These are phyloP conservation scores for Porites divaricata DNA, from an alignment of 92 coral and sea anemone genomes.

Conservation along the genomic window DNA sequence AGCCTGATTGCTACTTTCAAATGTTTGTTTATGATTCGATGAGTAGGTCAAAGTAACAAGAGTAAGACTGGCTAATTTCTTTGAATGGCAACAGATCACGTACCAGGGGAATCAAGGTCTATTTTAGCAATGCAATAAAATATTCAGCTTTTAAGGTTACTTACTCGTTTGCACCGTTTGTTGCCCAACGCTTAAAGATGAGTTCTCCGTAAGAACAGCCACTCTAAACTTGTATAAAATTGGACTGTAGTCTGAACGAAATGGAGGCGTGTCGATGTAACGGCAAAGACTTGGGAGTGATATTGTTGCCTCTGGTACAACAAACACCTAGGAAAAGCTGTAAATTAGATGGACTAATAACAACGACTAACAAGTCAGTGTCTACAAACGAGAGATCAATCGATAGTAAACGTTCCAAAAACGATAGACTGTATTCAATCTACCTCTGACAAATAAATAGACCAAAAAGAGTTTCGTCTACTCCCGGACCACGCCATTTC, in stretches of 20 bases:
- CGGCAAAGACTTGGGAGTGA: conserved; percentile 1
- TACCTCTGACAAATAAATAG: conserved; percentile 21
- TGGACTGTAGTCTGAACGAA: neutral
- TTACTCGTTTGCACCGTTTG: conserved; percentile 13
- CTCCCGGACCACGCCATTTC: neutral
- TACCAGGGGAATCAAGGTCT: neutral
- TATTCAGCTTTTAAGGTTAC: neutral
- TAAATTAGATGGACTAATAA: neutral
- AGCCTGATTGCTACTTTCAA: no score
- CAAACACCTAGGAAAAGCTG: neutral
- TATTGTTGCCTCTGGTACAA: conserved; percentile 7
- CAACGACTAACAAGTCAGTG: neutral
- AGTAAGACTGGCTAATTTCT: no score
- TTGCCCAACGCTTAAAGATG: conserved; percentile 21
- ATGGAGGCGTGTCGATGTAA: no score
- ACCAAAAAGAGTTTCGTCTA: neutral
- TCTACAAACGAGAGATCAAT: neutral
- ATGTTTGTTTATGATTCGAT: no score
- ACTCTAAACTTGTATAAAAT: conserved; percentile 4
- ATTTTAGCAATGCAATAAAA: neutral
- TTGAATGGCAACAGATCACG: neutral
- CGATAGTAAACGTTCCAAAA: neutral
- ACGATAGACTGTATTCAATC: no score
- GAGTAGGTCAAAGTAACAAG: no score
- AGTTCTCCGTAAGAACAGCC: conserved; percentile 23